Base-by-base conservation (phyloP, 2,888 invertebrate genomes). In the Lysandra bellargus region DNA sequence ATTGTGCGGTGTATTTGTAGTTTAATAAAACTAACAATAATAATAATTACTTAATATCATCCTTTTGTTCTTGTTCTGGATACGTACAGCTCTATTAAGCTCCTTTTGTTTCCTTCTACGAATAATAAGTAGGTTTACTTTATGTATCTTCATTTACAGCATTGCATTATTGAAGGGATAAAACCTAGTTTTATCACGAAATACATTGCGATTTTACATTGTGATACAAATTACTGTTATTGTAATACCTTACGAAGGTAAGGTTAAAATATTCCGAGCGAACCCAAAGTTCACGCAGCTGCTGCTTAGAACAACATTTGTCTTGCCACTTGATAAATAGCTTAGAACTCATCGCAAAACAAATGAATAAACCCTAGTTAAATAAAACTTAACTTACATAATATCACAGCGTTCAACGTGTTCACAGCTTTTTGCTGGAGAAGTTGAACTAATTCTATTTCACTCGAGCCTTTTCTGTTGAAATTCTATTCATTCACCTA, bases 311-410 rank as follows among this genome's bases (percentile, higher is more conserved):
- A 75, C 75, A 75, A 75, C 53, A 75, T 75, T 75, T 75, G 75
- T 75, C 53, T 75, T 75, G 53, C 49, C 44, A 53, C 53, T 75
- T 75, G 53, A 75, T 75, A 75, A 75, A 75, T 75, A 30, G 49
- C 75, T 75, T 75, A 30, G 30, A 53, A 30, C 49, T 75, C 49
- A 33, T 9, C 64, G 33, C 4, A 30, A 23, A 49, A 75, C 53
- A 53, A 75, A 74, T 74, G 44, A 74, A 74, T 44, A 74, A 44
- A 44, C 40, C n/a, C n/a, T 44, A n/a, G 23, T 23, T 44, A 74
- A 74, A 40, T 74, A 44, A 74, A 74, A 74, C 44, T 44, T 74
- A 73, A 37, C 40, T 40, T 40, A 73, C 72, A 37, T 40, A 40
- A 0, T 30, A 61, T 60, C 17, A 23, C 30, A 7, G 23, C 17